A percentile compares a stretch with the other conserved stretches of the same genome.
Conservation (phyloP, 1,140 invertebrate genomes). For the Solenopsis fugax region DNA sequence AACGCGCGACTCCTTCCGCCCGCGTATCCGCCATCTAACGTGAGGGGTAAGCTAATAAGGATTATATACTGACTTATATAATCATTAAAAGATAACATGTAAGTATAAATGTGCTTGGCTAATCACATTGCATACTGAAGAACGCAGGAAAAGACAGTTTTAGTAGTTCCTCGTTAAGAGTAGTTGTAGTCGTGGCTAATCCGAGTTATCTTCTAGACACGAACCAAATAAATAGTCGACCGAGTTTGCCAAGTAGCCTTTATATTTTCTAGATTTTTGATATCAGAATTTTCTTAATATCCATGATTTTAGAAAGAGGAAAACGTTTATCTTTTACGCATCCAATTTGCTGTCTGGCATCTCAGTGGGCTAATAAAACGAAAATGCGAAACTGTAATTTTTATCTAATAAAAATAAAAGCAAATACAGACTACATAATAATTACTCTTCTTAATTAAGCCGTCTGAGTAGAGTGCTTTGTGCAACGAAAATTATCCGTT, state of each 20-base stretch:
- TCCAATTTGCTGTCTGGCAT: not conserved
- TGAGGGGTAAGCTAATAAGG: conserved; percentile 39
- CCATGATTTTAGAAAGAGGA: not conserved
- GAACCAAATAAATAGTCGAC: conserved; percentile 63
- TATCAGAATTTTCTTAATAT: conserved; percentile 23
- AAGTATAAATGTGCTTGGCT: not conserved
- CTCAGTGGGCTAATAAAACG: not conserved
- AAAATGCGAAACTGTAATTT: not conserved
- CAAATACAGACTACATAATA: conserved; percentile 9
- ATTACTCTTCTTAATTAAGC: conserved; percentile 34
- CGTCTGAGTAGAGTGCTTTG: conserved; percentile 29
- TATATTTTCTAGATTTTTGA: conserved; percentile 51
- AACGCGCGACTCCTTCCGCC: conserved; percentile 30
- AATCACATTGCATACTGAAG: no score
- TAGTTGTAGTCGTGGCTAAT: conserved; percentile 39
- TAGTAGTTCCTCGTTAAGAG: conserved; percentile 42
- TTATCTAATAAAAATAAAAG: not conserved
- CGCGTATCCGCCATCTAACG: not conserved
- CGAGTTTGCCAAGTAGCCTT: not conserved
- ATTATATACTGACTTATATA: conserved; percentile 54
- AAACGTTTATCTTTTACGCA: not conserved
- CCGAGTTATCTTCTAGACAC: not conserved
- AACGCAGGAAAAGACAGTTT: not conserved
- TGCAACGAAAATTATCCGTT: conserved; percentile 45
- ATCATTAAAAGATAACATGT: conserved; percentile 41